Evolutionary conservation across 1,140 invertebrate species (phyloP), one percentile per base, ranked within the genome.

Genomic region (Pseudomyrmex dendroicus): DNA sequence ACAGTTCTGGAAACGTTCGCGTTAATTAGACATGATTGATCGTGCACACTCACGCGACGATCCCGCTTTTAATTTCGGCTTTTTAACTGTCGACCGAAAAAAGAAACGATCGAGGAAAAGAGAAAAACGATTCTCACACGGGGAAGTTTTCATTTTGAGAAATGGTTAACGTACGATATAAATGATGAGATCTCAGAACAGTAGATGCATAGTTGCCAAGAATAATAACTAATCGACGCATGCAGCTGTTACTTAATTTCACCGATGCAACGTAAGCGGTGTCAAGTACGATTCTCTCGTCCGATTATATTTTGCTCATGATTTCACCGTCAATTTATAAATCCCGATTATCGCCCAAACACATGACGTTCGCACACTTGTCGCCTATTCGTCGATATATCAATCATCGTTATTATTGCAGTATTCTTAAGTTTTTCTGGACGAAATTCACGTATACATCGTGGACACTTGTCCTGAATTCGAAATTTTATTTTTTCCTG

Each of bases 271-370:
- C 13, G 44, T 54, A 59, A 70, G 22, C 50, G 68, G 20, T 10
- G 2, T 61, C 54, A 80, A 59, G 72, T 80, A 59, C 70, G 50
- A 35, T 68, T 5, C n/a, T n/a, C n/a, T n/a, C 20, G 7, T 52
- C 20, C 10, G 12, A 8, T 35, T 72, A 80, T 8, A 80, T 50
- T 59, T 48, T 59, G 44, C 8, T 57, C 46, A 2, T 50, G 54
- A 80, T 70, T 59, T 80, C 66, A 80, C 7, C 22, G n/a, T 48
- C 64, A 13, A 35, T 67, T 80, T 80, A 59, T 80, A 72, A 80
- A 70, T 48, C 20, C 1, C 48, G 13, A 78, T 66, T 46, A 22
- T 52, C 17, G 20, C 20, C 25, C 10, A 67, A 62, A 35, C 44
- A 63, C 54, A 10, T 12, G 44, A 70, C n/a, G 7, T 54, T 44